phyloP scores from a whole-genome alignment of 2,888 invertebrate genomes.

The Philereme transversata region DNA sequence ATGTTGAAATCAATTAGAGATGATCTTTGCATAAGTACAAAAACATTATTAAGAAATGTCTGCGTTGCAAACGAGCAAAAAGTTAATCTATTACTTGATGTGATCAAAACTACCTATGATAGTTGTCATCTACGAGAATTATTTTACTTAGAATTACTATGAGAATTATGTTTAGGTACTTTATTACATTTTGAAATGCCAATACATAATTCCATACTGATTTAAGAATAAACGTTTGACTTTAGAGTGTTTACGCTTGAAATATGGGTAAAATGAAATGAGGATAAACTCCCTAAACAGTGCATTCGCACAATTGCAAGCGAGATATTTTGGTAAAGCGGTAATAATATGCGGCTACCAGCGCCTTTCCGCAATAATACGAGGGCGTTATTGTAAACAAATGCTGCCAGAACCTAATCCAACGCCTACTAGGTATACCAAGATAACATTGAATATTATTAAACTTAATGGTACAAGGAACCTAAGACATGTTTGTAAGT shows the following conservation, averaged over 20 bases:
- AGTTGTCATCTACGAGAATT: background rate
- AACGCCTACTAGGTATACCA: conserved; percentile 10
- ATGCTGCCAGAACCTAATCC: conserved; percentile 22
- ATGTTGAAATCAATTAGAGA: conserved; percentile 30
- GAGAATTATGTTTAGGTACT: background rate
- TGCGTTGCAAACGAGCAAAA: conserved; percentile 22
- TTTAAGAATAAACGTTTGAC: too few relatives aligned
- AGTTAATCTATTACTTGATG: conserved; percentile 22
- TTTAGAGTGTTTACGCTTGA: background rate
- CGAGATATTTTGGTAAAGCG: conserved; percentile 29
- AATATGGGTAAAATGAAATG: background rate
- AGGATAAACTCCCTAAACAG: conserved; percentile 1
- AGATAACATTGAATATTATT: too few relatives aligned
- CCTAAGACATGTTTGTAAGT: background rate
- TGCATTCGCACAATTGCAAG: conserved; percentile 20
- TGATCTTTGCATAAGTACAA: conserved; percentile 32
- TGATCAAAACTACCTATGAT: conserved; percentile 15
- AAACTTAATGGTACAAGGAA: too few relatives aligned
- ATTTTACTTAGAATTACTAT: background rate
- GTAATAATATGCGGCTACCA: conserved; percentile 13
- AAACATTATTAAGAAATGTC: conserved; percentile 27
- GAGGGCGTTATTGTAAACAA: conserved; percentile 37
- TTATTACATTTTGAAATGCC: background rate
- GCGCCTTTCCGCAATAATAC: conserved; percentile 28
- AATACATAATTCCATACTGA: background rate